Conservation (phyloP, 2,113 vertebrate genomes). For the Eublepharis macularius region DNA sequence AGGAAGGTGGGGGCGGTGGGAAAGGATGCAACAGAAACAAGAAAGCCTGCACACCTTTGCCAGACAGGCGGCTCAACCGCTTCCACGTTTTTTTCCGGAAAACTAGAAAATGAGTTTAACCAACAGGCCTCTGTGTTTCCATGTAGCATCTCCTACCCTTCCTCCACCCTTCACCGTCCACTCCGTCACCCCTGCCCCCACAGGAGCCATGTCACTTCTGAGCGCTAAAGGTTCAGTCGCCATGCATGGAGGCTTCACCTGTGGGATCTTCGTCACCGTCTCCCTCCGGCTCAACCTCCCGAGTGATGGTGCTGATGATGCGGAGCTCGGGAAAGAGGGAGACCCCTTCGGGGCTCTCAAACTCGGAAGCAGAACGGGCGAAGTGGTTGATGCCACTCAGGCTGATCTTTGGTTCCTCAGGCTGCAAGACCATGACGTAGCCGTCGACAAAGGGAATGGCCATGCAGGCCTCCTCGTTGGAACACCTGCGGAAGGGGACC, state of each 20-base stretch:
- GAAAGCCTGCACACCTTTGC: background rate
- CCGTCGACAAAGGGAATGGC: constrained; percentile 85
- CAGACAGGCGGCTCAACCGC: background rate
- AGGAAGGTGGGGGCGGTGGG: background rate
- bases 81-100: background rate
- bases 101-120: background rate
- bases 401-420: constrained; percentile 96
- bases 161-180: background rate
- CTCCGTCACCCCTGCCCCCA: background rate
- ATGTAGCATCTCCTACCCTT: background rate
- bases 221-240: too few relatives aligned
- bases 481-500: constrained; percentile 76
- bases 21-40: too few relatives aligned
- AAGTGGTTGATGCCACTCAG: constrained; percentile 96
- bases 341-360: constrained; percentile 89
- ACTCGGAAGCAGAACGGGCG: constrained; percentile 92
- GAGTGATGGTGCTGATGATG: constrained; percentile 95
- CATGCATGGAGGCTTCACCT: constrained; percentile 64
- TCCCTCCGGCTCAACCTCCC: constrained; percentile 88
- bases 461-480: constrained; percentile 87
- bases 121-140: background rate
- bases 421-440: constrained; percentile 93
- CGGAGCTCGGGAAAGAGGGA: constrained; percentile 93
- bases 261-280: constrained; percentile 92
- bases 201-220: too few relatives aligned